phyloP scores from a whole-genome alignment of 2,888 invertebrate genomes.

The Molanna angustata region DNA sequence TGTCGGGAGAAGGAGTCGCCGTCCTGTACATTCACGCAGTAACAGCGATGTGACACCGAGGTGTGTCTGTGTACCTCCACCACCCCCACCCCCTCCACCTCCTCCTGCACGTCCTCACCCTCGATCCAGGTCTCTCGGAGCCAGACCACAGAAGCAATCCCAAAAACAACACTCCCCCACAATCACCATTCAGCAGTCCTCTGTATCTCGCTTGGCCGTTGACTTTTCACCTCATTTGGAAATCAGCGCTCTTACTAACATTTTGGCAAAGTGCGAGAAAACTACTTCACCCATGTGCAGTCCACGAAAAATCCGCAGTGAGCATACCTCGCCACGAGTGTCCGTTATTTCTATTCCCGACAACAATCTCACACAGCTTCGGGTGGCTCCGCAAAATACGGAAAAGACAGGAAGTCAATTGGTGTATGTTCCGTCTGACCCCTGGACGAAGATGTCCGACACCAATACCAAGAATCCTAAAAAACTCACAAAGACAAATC shows the following conservation, averaged over 20 bases:
- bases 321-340: conserved; percentile 45
- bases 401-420: conserved; percentile 35
- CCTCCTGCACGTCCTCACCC: conserved; percentile 32
- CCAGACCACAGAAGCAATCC: conserved; percentile 37
- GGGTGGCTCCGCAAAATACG: conserved; percentile 33
- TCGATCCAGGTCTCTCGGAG: conserved; percentile 38
- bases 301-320: conserved; percentile 40
- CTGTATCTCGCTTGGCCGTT: conserved; percentile 37
- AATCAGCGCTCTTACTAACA: conserved; percentile 34
- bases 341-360: conserved; percentile 35
- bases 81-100: conserved; percentile 31
- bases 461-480: conserved; percentile 23
- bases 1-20: conserved; percentile 40
- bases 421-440: conserved; percentile 41
- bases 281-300: conserved; percentile 33
- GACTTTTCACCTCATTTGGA: conserved; percentile 34
- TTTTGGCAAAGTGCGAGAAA: conserved; percentile 32
- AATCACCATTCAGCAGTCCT: conserved; percentile 37
- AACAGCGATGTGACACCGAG: conserved; percentile 50
- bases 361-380: conserved; percentile 16
- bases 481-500: conserved; percentile 22
- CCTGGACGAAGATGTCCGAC: conserved; percentile 42
- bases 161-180: conserved; percentile 37
- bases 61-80: conserved; percentile 43
- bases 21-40: conserved; percentile 50